These are phyloP conservation scores for Enteromius fasciolatus DNA, from an alignment of 2,797 vertebrate species.

Conservation along the genomic window DNA sequence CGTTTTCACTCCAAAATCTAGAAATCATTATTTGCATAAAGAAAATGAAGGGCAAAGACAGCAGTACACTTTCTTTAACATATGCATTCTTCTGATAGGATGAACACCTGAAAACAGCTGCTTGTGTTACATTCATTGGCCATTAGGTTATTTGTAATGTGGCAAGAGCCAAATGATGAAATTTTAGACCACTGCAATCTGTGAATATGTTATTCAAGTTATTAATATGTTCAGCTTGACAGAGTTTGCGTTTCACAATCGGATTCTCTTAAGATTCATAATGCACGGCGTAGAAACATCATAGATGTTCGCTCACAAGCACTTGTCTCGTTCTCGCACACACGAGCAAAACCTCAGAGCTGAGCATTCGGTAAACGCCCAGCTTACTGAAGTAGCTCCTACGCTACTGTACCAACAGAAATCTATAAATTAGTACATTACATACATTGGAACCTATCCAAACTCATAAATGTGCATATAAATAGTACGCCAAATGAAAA, in stretches of 20 bases:
- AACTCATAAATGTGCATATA: too few relatives aligned
- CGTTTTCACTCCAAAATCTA: neutral
- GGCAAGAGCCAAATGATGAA: conserved; percentile 10
- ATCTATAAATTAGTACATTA: conserved; percentile 55
- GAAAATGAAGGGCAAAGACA: neutral
- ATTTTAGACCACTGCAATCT: conserved; percentile 4
- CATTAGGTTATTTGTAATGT: neutral
- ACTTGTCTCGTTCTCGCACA: conserved; percentile 19
- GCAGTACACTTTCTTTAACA: neutral
- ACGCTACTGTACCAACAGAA: conserved; percentile 31
- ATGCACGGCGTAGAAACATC: neutral
- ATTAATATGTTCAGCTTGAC: neutral
- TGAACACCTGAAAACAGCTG: neutral
- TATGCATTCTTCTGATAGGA: neutral
- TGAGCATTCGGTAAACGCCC: conserved; percentile 49
- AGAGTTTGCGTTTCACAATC: neutral
- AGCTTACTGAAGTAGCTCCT: conserved; percentile 44
- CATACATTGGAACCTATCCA: conserved; percentile 1
- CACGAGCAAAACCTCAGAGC: conserved; percentile 11
- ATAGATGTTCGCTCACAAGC: neutral
- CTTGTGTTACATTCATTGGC: conserved; percentile 24
- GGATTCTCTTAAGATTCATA: neutral
- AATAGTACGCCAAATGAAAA: too few relatives aligned
- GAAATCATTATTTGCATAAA: neutral
- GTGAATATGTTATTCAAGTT: neutral